phyloP scores from a whole-genome alignment of 2,113 vertebrate genomes.

The Mobula birostris region DNA sequence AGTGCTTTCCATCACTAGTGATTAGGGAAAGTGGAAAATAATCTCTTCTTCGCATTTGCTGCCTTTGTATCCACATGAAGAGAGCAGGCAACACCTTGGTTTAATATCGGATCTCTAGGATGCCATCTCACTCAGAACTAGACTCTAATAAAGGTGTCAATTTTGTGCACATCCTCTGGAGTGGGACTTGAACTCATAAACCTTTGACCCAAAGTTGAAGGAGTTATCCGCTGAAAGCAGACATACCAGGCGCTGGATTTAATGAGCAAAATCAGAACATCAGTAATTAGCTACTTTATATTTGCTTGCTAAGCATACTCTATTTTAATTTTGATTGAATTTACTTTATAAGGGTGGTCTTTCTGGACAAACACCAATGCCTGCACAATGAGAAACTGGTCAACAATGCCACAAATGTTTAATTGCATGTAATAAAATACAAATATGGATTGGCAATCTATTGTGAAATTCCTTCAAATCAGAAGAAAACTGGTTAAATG shows the following conservation, averaged over 20 bases:
- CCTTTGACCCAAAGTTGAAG: background rate
- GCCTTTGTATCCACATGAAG: background rate
- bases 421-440: slow-evolving; percentile 62
- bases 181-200: too few relatives aligned
- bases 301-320: background rate
- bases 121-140: background rate
- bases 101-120: background rate
- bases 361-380: slow-evolving; percentile 59
- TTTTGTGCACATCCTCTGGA: background rate
- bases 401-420: slow-evolving; percentile 67
- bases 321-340: background rate
- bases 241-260: background rate
- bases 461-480: slow-evolving; percentile 58
- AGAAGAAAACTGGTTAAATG: slow-evolving; percentile 56
- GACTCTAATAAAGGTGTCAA: background rate
- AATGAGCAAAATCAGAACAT: background rate
- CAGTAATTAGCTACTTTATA: background rate
- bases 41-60: background rate
- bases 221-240: background rate
- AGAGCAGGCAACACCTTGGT: background rate
- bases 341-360: slow-evolving; percentile 58
- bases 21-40: background rate
- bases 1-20: background rate
- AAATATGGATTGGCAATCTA: slow-evolving; percentile 56
- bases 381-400: slow-evolving; percentile 57